Conservation (phyloP, 1,140 invertebrate species). For the Pseudachorutes palmiensis region DNA sequence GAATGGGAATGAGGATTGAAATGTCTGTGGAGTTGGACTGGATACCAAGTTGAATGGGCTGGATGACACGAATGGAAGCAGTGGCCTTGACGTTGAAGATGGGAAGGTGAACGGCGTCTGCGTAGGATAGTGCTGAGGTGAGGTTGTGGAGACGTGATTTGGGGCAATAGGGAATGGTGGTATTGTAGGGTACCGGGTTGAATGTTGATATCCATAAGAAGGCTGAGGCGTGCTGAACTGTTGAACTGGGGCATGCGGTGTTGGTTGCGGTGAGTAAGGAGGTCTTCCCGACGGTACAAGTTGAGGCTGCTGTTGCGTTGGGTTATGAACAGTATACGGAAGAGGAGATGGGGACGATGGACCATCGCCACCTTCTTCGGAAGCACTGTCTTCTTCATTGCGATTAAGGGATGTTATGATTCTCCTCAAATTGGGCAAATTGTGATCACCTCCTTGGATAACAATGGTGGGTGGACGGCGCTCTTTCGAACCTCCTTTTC, state of each 20-base stretch:
- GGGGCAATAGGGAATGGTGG: neutral
- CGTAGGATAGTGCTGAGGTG: neutral
- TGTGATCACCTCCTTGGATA: constrained; percentile 23
- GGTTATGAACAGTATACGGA: neutral
- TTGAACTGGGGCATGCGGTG: neutral
- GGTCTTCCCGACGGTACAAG: neutral
- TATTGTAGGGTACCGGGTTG: neutral
- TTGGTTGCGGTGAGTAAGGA: neutral
- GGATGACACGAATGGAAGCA: constrained; percentile 15
- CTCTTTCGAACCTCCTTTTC: neutral
- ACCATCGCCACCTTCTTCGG: neutral
- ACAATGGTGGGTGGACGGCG: constrained; percentile 22
- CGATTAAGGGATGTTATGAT: constrained; percentile 24
- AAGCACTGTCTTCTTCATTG: neutral
- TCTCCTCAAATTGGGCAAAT: constrained; percentile 27
- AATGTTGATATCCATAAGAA: neutral
- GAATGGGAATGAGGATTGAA: constrained; percentile 1
- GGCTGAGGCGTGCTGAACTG: neutral
- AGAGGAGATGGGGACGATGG: neutral
- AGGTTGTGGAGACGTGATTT: neutral
- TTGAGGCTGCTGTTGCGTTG: neutral
- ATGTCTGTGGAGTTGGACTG: neutral
- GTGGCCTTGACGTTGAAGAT: neutral
- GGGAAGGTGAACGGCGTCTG: neutral
- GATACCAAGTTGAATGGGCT: constrained; percentile 15